Evolutionary conservation across 2,113 vertebrate genomes (phyloP).

Genomic region (Emydura subglobosa): DNA sequence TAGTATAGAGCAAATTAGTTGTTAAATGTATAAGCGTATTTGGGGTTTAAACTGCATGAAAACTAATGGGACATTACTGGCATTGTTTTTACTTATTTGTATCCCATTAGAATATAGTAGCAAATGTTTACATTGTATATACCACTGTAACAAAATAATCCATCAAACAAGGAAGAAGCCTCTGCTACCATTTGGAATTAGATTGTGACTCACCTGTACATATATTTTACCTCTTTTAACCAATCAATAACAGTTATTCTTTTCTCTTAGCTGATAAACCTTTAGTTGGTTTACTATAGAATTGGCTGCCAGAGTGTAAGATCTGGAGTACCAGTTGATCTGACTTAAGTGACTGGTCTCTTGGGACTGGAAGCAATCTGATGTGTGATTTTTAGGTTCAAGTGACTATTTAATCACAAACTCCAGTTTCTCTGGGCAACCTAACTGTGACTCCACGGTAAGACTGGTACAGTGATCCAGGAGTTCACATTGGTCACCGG

Average conservation of each 20-base stretch:
- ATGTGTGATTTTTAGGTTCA: not conserved
- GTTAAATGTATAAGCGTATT: not conserved
- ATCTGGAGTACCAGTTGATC: not conserved
- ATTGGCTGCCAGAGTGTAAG: not conserved
- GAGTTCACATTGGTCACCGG: not conserved
- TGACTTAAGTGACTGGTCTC: not conserved
- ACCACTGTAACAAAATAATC: not conserved
- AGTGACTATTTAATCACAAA: not conserved
- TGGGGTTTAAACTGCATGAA: not conserved
- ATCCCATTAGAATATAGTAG: not conserved
- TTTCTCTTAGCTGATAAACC: not conserved
- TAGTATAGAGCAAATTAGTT: not conserved
- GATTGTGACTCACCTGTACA: not conserved
- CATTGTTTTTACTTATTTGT: not conserved
- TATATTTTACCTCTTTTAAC: not conserved
- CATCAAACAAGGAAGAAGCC: not conserved
- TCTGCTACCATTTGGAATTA: not conserved
- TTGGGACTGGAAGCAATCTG: not conserved
- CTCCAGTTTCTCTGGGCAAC: not conserved
- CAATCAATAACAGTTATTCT: not conserved
- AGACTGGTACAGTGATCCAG: not conserved
- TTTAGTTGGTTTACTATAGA: not conserved
- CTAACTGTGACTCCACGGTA: not conserved
- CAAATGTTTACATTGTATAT: not conserved
- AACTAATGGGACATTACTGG: not conserved